Conservation (phyloP, 2,888 invertebrate species). For the Parnassius glacialis region DNA sequence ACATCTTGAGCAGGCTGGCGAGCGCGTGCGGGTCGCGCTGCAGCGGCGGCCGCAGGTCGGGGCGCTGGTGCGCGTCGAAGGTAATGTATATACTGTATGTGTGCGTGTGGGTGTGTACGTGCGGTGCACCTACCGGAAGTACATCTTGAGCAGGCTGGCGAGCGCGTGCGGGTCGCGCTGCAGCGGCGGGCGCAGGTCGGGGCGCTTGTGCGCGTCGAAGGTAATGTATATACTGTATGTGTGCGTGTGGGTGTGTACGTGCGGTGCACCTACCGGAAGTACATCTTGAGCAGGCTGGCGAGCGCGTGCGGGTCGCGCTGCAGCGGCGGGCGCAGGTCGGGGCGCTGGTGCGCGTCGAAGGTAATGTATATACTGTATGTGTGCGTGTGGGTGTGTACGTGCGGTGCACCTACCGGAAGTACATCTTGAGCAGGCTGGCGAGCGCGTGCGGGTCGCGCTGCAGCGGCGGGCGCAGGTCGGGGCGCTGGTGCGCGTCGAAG, state of each 20-base stretch:
- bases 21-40: constrained; percentile 95
- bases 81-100: constrained; percentile 64
- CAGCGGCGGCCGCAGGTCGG: constrained; percentile 86
- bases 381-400: background rate
- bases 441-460: constrained; percentile 97
- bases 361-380: background rate
- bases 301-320: constrained; percentile 44
- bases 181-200: constrained; percentile 83
- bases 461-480: constrained; percentile 90
- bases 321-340: constrained; percentile 87
- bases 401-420: constrained; percentile 82
- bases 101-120: constrained; percentile 82
- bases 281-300: constrained; percentile 88
- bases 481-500: constrained; percentile 91
- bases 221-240: background rate
- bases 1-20: constrained; percentile 84
- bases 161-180: background rate
- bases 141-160: background rate
- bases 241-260: background rate
- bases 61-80: constrained; percentile 82
- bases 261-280: constrained; percentile 82
- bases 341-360: constrained; percentile 91
- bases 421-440: constrained; percentile 97
- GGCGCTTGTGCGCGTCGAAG: constrained; percentile 91
- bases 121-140: constrained; percentile 90